A percentile compares a stretch with the other conserved stretches of the same genome.
phyloP scores from a whole-genome alignment of 1,140 invertebrate species.

The Drosophila chauvacae region DNA sequence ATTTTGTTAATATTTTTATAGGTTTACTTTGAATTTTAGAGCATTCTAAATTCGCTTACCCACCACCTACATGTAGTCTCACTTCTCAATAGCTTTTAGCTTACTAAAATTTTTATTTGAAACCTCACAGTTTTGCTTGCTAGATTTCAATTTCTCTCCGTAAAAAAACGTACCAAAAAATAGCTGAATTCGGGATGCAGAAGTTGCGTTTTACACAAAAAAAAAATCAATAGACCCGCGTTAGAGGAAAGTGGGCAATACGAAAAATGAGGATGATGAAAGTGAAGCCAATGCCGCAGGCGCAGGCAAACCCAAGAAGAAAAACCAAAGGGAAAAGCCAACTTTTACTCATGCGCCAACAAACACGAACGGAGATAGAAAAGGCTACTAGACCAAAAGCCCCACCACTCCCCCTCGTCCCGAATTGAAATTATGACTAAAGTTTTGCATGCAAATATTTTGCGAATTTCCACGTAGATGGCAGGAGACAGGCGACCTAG shows the following conservation, averaged over 20 bases:
- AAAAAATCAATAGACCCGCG: constrained; percentile 58
- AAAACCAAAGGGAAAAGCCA: constrained; percentile 36
- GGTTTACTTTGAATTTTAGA: neutral
- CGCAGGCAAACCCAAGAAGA: constrained; percentile 34
- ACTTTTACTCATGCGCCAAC: constrained; percentile 40
- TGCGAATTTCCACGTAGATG: constrained; percentile 68
- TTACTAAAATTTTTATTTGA: constrained; percentile 61
- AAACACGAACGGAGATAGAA: constrained; percentile 52
- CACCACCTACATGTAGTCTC: neutral
- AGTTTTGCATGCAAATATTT: constrained; percentile 82
- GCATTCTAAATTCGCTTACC: constrained; percentile 11
- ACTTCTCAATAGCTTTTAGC: constrained; percentile 35
- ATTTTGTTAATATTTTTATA: too few relatives aligned
- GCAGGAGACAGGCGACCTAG: constrained; percentile 38
- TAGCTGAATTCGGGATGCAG: constrained; percentile 11
- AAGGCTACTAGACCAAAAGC: constrained; percentile 29
- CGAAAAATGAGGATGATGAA: constrained; percentile 54
- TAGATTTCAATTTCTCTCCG: constrained; percentile 12
- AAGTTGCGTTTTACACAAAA: neutral
- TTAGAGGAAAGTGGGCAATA: constrained; percentile 43
- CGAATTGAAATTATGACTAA: constrained; percentile 75
- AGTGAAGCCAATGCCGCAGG: constrained; percentile 54
- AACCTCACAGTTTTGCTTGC: constrained; percentile 56
- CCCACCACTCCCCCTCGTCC: constrained; percentile 5
- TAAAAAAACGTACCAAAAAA: constrained; percentile 52